Base-by-base conservation (phyloP, 2,888 invertebrate species). In the Eurois occulta region DNA sequence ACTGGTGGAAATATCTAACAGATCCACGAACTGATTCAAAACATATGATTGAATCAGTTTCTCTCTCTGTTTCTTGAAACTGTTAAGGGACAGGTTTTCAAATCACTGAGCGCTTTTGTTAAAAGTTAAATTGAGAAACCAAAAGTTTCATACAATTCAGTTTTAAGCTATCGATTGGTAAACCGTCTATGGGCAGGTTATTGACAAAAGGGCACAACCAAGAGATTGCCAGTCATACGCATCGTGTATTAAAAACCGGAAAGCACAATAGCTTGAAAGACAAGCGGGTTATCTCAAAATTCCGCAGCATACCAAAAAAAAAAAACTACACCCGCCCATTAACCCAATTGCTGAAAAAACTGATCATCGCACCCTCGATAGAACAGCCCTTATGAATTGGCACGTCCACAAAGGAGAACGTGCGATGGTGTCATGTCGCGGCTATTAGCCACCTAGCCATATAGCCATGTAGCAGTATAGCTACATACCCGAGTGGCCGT, bases 371-470 rank as follows among this genome's bases (percentile, higher is more conserved):
- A 85, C 85, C 85, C 85, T 87, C 62, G 65, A 75, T 74, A 74
- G 43, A 43, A 76, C 67, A 73, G 68, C 79, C 83, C 88, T 88
- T 85, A 72, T 52, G 78, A 82, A 73, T 85, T 88, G 87, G 89
- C 87, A 75, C 83, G 79, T 65, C 58, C 58, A 88, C 88, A 87
- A 88, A 88, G 82, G 87, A 75, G 79, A 46, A 80, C 87, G 88
- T 87, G 87, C 75, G 75, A 62, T 41, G 58, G 46, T 87, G 72
- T 85, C 80, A 70, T 77, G 80, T 85, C 58, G 68, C 62, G 48
- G 81, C 78, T 87, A 87, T 84, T 87, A 87, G 77, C 83, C 83
- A 64, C 52, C 55, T 72, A 74, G 73, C 41, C 81, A 80, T 21
- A 21, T 38, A 46, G 72, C 52, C 73, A 24, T 35, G 18, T 55